Base-by-base conservation (phyloP, 2,888 invertebrate species). In the Amblyjoppa proteus region DNA sequence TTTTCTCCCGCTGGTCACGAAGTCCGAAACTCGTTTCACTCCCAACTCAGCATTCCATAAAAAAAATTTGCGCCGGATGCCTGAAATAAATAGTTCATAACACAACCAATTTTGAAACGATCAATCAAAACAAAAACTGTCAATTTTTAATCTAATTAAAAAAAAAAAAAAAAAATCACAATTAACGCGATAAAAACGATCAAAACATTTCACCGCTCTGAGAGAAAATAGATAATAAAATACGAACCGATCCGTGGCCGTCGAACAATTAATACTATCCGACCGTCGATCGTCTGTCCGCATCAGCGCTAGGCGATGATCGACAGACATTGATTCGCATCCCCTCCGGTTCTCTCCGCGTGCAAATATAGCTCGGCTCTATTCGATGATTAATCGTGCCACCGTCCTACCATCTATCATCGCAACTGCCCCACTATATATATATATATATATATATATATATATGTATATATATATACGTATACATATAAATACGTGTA, bases 371-470 rank as follows among this genome's bases (percentile, higher is more conserved):
- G 69, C 84, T 66, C 85, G 69, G 77, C 81, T 45, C 45, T 88
- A 90, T 89, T 89, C 82, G 74, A 83, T 91, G 91, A 91, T 91
- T 91, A 90, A 91, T 91, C 88, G 89, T 88, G 86, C 88, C 87
- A 90, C 87, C 81, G 87, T 75, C 85, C 53, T 86, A 88, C 83
- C 88, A 91, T 91, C 90, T 91, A 91, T 91, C 91, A 91, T 56
- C 34, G 68, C 3, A 31, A 6, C 77, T 66, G 49, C 58, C 45
- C 49, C 70, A 45, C 70, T 41, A 69, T 70, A 70, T 75, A 3
- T 45, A 45, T 16, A 45, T 5, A 45, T 45, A 3, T 3, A 45
- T 4, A 45, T 45, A 16, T 3, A 41, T 0, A 11, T 25, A 25
- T 25, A 9, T 25, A 25, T 28, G 13, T 25, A 1, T 3, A 11